Evolutionary conservation across 53 echinoderm and acorn worm genomes (phyloP), one percentile per base, ranked within the genome.

Genomic region (Henricia sp.): DNA sequence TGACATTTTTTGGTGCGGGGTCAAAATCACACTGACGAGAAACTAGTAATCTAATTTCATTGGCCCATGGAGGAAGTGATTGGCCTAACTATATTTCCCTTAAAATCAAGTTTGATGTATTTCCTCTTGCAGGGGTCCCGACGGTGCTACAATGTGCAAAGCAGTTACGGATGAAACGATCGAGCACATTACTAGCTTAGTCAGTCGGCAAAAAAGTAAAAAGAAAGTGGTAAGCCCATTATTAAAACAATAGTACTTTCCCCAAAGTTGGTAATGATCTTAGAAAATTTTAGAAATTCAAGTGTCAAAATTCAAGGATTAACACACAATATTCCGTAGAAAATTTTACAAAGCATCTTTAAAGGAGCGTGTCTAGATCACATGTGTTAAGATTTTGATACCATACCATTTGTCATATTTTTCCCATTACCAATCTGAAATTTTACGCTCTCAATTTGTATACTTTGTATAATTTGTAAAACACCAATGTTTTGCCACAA

Each of bases 131-230:
- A 85, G 85, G 23, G 53, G 54, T 40, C 67, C 75, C 5, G 53
- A 74, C 16, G 86, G 86, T 10, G 24, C n/a, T 9, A 12, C 76
- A 11, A 33, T 75, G 39, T 86, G 86, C 32, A 25, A 46, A 1
- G 75, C 51, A 32, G 76, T 86, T 6, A 71, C 76, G 2, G 86
- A 75, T 48, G 76, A 76, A 25, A 25, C 39, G 1, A 75, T 68
- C 3, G 24, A 52, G 23, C 86, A 53, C 33, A 76, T 75, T 14
- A 68, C 63, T 9, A 86, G 86, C 55, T 71, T 86, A 13, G 76
- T 86, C 55, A 86, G 42, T 68, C 30, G 86, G 23, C 86, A 86
- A n/a, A 86, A 75, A 58, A 41, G 52, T 6, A 50, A 73, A 42
- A 86, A 75, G 67, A 74, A 77, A 41, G n/a, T n/a, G n/a, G n/a